Conservation (phyloP, 30 jellyfish, hydroid and myxozoan genomes). For the Catostylus mosaicus region DNA sequence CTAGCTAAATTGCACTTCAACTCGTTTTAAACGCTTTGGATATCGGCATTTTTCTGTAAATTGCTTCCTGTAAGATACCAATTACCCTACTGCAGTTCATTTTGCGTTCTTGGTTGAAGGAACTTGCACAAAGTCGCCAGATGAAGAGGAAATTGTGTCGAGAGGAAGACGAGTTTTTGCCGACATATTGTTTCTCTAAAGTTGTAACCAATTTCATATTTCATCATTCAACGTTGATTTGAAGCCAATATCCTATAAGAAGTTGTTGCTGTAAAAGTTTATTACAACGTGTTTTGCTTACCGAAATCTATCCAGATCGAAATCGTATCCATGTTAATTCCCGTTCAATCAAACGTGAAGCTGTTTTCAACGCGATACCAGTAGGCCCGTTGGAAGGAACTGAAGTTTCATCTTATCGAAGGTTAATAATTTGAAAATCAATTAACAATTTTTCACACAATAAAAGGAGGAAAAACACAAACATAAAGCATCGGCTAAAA, state of each 20-base stretch:
- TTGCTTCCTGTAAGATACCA: too few species aligned
- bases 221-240: not conserved
- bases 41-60: too few species aligned
- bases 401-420: not conserved
- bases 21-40: not conserved
- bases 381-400: not conserved
- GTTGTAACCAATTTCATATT: not conserved
- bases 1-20: not conserved
- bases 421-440: not conserved
- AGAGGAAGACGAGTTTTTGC: constrained; percentile 12
- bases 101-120: not conserved
- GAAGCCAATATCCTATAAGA: not conserved
- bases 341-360: not conserved
- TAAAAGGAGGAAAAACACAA: too few species aligned
- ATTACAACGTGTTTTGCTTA: not conserved
- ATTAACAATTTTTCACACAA: too few species aligned
- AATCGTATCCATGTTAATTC: not conserved
- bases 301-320: not conserved
- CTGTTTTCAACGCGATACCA: not conserved
- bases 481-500: too few species aligned
- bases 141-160: not conserved
- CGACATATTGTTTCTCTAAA: constrained; percentile 50
- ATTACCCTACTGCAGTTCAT: not conserved
- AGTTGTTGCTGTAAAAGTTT: not conserved
- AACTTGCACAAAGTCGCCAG: not conserved